Base-by-base conservation (phyloP, 1,140 invertebrate species). In the Solenopsis invicta region DNA sequence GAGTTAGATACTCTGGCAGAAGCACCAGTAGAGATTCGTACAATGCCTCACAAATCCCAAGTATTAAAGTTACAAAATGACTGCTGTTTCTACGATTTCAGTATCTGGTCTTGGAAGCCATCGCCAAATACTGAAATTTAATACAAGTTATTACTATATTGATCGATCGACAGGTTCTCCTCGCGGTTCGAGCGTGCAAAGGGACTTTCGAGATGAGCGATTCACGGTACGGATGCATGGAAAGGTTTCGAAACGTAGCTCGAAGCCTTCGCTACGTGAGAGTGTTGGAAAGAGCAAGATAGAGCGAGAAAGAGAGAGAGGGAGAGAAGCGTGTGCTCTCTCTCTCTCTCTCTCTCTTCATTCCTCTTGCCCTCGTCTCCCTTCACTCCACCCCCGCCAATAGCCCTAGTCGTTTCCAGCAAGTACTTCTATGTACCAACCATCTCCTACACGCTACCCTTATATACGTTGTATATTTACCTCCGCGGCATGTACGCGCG, bases 371-470 rank as follows among this genome's bases (percentile, higher is more conserved):
- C 85, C 81, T 86, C 76, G 37, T 34, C 48, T 52, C 29, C 62
- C 54, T 84, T 62, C 81, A 48, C 76, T 78, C 77, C 88, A 87
- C 90, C 91, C 88, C 91, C 91, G 90, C 89, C 92, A 89, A 75
- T 92, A 91, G 92, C 93, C 94, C 93, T 94, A 94, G 93, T 94
- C 94, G 93, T 94, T 94, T 94, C 94, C 93, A 94, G 92, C 94
- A 95, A 94, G 94, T 95, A 95, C 92, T 94, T 93, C 93, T 94
- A 95, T 94, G 93, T 94, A 94, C 93, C 90, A 92, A 91, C 89
- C 91, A 94, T 94, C 94, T 95, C 93, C 92, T 94, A 94, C 94
- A 94, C 93, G 91, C 93, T 91, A 94, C 92, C 93, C 93, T 93
- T 92, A 94, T 93, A 92, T 94, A 94, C 91, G 91, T 91, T 93